phyloP scores from a whole-genome alignment of 2,113 vertebrate genomes.

The Aldabrachelys gigantea region DNA sequence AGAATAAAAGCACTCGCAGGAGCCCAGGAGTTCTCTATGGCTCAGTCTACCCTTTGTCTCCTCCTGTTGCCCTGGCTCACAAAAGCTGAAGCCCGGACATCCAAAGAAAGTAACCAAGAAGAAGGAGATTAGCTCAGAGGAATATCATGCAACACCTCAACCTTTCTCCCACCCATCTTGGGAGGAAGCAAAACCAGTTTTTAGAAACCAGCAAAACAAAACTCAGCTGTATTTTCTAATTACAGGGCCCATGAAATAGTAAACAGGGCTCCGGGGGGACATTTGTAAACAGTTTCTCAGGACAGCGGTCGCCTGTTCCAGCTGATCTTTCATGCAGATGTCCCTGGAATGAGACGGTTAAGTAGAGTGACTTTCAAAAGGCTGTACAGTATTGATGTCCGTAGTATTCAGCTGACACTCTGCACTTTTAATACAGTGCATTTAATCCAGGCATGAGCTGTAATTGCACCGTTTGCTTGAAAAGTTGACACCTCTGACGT shows the following conservation, averaged over 20 bases:
- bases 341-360: not conserved
- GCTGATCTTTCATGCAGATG: not conserved
- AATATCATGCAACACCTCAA: rapidly evolving
- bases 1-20: not conserved
- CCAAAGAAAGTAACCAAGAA: not conserved
- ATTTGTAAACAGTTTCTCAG: not conserved
- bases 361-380: not conserved
- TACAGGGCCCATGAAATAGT: not conserved
- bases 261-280: not conserved
- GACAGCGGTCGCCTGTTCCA: rapidly evolving
- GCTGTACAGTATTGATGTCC: not conserved
- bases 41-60: not conserved
- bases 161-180: not conserved
- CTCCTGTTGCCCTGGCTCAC: not conserved
- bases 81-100: not conserved
- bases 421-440: not conserved
- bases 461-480: not conserved
- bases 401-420: not conserved
- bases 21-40: not conserved
- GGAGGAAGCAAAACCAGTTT: not conserved
- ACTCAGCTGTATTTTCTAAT: not conserved
- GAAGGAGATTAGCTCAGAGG: rapidly evolving
- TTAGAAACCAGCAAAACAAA: not conserved
- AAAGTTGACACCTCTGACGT: not conserved
- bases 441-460: not conserved